Base-by-base conservation (phyloP, 2,888 invertebrate species). In the Leucophora obtusa region DNA sequence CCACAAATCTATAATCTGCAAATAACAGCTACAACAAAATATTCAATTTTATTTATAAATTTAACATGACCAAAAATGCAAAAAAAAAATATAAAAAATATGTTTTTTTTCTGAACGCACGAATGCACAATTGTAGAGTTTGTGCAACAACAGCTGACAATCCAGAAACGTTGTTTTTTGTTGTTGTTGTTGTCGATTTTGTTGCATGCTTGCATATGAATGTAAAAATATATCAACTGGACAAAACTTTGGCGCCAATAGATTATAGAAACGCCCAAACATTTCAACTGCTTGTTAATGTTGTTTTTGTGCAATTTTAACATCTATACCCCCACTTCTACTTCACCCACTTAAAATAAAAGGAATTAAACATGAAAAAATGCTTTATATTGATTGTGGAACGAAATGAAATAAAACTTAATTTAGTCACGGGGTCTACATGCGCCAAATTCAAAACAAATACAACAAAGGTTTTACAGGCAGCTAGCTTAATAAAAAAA, bases 181-280 rank as follows among this genome's bases (percentile, higher is more conserved):
- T 63, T 69, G 47, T 69, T 33, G 50, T 35, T 35, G 60, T 54
- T 75, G 60, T 68, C 33, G n/a, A 33, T 56, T n/a, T 47, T n/a
- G 3, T 47, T 15, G 17, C 56, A 56, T 56, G 56, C 56, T 14
- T 28, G 56, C 21, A 53, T 17, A 50, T 66, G 71, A 68, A 73
- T 47, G 43, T 47, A 14, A 28, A 24, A 1, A 14, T 38, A 6
- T 66, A 70, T 70, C 35, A 65, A 69, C 72, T 70, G 65, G 53
- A 66, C 50, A 70, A 77, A 70, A 77, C 70, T 81, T 77, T 77
- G 81, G 81, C 81, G 81, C 81, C 81, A 81, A 74, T 66, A 74
- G 81, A 73, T 81, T 81, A 77, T 73, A 77, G 77, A 70, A 81
- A 81, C 81, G 81, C 81, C 81, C 81, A 77, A 77, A 74, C 81